Percentiles rank a stretch among this genome's conserved stretches.
phyloP scores from a whole-genome alignment of 92 coral and sea anemone genomes.

The Phenganax stokvisi region DNA sequence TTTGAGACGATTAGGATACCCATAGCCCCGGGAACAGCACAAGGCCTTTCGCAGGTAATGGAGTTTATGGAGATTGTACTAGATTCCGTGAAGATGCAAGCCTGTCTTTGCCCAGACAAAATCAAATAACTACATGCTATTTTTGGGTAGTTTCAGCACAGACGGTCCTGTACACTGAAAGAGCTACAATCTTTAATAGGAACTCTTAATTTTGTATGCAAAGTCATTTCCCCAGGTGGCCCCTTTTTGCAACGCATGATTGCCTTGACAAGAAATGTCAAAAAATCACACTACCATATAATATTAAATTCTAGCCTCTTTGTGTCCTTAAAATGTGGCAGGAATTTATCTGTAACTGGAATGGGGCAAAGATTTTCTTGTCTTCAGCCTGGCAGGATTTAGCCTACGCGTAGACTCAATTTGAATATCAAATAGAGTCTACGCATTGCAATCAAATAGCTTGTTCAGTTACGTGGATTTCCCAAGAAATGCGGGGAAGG shows the following conservation, averaged over 20 bases:
- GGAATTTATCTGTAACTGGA: no score
- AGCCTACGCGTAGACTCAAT: no score
- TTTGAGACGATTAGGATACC: constrained; percentile 28
- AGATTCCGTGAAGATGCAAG: constrained; percentile 33
- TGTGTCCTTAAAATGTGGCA: background rate
- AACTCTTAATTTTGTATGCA: no score
- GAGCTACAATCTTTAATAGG: no score
- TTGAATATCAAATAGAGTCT: no score
- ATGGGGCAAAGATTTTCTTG: no score
- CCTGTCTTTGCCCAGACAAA: constrained; percentile 26
- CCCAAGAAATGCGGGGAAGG: no score
- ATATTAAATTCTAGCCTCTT: constrained; percentile 30
- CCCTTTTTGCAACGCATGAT: constrained; percentile 26
- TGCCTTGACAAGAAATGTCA: constrained; percentile 36
- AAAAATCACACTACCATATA: constrained; percentile 49
- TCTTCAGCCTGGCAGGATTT: no score
- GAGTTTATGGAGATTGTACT: constrained; percentile 32
- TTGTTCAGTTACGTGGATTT: no score
- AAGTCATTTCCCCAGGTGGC: background rate
- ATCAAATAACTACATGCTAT: background rate
- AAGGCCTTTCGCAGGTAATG: constrained; percentile 40
- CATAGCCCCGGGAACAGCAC: constrained; percentile 31
- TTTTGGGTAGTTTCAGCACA: background rate
- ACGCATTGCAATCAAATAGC: no score
- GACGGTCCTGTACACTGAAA: background rate